Evolutionary conservation across 2,113 vertebrate genomes (phyloP).

Genomic region (Trichechus manatus): DNA sequence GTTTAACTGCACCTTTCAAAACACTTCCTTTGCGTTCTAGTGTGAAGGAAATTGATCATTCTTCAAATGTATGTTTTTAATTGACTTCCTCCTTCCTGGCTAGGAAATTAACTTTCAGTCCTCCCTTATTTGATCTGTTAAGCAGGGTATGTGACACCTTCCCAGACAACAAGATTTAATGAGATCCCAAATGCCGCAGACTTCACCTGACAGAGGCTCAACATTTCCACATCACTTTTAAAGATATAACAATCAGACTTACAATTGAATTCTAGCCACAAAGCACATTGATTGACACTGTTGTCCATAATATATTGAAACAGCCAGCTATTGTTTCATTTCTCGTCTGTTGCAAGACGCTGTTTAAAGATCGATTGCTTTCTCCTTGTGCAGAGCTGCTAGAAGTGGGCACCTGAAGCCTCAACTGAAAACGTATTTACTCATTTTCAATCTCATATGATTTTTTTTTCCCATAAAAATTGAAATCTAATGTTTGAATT

Average conservation of each 20-base stretch:
- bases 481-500: constrained; percentile 60
- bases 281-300: constrained; percentile 29
- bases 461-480: constrained; percentile 40
- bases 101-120: constrained; percentile 78
- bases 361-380: constrained; percentile 70
- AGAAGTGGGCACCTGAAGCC: neutral
- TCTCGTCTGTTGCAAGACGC: constrained; percentile 28
- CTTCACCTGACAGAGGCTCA: neutral
- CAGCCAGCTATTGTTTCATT: constrained; percentile 34
- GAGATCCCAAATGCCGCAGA: constrained; percentile 44
- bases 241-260: constrained; percentile 45
- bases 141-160: constrained; percentile 74
- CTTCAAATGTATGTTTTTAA: constrained; percentile 79
- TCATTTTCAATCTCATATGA: constrained; percentile 48
- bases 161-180: constrained; percentile 76
- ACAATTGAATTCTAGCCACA: constrained; percentile 50
- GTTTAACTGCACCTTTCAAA: constrained; percentile 76
- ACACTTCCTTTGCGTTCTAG: constrained; percentile 73
- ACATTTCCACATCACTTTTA: constrained; percentile 58
- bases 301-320: constrained; percentile 37
- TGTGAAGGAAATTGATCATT: constrained; percentile 80
- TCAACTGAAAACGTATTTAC: neutral
- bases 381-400: constrained; percentile 24
- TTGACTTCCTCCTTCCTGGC: constrained; percentile 80
- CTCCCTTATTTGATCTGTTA: constrained; percentile 72